phyloP scores from a whole-genome alignment of 23 tunicate species.

The Clavelina lepadiformis region DNA sequence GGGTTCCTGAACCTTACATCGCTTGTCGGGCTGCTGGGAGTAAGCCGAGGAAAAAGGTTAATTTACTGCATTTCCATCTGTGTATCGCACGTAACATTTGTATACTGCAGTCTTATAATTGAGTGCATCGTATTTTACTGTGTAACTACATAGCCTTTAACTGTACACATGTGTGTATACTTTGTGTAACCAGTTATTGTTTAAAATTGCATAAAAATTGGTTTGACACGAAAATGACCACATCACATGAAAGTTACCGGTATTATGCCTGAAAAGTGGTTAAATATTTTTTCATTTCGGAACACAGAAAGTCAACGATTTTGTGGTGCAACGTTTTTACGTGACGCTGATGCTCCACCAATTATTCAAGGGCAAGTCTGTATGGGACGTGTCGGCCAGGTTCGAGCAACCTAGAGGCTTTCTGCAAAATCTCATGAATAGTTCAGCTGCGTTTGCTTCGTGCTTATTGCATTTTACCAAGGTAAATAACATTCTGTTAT shows the following conservation, averaged over 20 bases:
- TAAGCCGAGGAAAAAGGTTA: conserved; percentile 30
- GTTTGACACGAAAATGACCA: too few species aligned
- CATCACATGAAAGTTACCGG: too few species aligned
- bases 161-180: too few species aligned
- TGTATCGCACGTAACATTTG: too few species aligned
- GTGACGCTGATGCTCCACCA: conserved; percentile 78
- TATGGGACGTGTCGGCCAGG: conserved; percentile 74
- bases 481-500: too few species aligned
- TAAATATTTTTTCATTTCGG: not conserved
- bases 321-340: conserved; percentile 50
- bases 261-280: too few species aligned
- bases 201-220: too few species aligned
- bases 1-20: conserved; percentile 65
- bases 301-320: conserved; percentile 46
- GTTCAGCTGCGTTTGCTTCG: conserved; percentile 78
- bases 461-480: conserved; percentile 64
- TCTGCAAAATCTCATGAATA: conserved; percentile 57
- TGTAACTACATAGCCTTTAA: too few species aligned
- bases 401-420: conserved; percentile 81
- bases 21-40: conserved; percentile 59
- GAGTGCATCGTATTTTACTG: too few species aligned
- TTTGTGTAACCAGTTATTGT: too few species aligned
- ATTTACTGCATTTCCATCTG: too few species aligned
- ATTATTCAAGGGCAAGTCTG: conserved; percentile 69
- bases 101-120: too few species aligned